Evolutionary conservation across 2,113 vertebrate genomes (phyloP).

Genomic region (Gavialis gangeticus): DNA sequence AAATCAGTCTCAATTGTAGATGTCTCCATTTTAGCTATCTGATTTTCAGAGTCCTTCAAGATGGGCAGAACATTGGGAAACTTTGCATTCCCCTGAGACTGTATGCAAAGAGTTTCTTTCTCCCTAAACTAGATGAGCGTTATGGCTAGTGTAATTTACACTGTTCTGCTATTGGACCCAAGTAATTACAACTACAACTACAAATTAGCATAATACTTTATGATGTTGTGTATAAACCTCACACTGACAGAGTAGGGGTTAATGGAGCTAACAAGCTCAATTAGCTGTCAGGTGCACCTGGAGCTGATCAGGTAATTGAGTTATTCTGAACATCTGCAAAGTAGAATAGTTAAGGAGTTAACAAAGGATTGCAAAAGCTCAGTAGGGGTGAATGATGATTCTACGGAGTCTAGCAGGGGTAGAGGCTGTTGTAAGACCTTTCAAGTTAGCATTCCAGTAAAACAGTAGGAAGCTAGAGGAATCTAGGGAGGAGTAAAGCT

Average conservation of each 20-base stretch:
- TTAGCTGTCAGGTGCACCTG: no score
- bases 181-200: fast-evolving
- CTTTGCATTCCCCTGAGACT: background rate
- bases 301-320: no score
- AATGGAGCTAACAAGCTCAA: no score
- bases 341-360: no score
- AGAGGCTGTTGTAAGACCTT: no score
- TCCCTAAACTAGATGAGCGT: fast-evolving
- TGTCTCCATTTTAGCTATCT: background rate
- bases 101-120: background rate
- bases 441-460: no score
- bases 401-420: no score
- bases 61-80: background rate
- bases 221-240: background rate
- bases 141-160: background rate
- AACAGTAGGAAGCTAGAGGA: no score
- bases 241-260: no score
- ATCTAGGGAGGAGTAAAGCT: background rate
- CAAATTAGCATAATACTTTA: background rate
- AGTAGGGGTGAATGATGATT: no score
- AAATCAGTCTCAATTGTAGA: background rate
- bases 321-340: no score
- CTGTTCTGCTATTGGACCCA: background rate
- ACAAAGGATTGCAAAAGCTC: no score
- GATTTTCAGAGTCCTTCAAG: background rate